phyloP scores from a whole-genome alignment of 1,140 invertebrate genomes.

The Nomia melanderi region DNA sequence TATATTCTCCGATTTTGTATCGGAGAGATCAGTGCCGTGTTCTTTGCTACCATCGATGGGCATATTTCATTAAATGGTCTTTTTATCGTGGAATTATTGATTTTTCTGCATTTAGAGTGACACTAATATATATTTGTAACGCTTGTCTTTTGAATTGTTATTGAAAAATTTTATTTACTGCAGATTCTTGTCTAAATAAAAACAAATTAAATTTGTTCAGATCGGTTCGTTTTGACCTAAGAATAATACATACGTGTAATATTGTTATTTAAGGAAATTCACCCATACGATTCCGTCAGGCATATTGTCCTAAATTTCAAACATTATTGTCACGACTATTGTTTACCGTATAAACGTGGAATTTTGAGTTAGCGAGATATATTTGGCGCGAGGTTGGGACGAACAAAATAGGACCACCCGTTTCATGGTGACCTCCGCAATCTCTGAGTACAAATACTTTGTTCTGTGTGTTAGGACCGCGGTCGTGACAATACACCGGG shows the following conservation, averaged over 20 bases:
- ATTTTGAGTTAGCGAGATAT: slow-evolving; percentile 14
- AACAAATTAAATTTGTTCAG: no score
- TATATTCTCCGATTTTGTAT: slow-evolving; percentile 58
- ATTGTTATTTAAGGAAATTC: no score
- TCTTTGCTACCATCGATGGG: neutral
- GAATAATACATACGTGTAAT: no score
- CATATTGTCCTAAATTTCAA: neutral
- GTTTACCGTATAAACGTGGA: slow-evolving; percentile 6
- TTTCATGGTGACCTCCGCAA: slow-evolving; percentile 27
- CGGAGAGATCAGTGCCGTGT: slow-evolving; percentile 45
- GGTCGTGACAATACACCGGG: slow-evolving; percentile 7
- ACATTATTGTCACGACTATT: neutral
- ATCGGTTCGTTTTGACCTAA: no score
- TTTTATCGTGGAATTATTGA: neutral
- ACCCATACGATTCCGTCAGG: no score
- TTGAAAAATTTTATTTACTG: no score
- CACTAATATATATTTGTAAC: no score
- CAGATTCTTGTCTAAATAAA: no score
- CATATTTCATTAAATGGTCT: neutral
- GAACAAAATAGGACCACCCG: slow-evolving; percentile 25
- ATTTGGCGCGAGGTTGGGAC: slow-evolving; percentile 42
- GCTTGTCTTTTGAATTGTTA: no score
- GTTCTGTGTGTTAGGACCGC: slow-evolving; percentile 17
- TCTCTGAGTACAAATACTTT: slow-evolving; percentile 44
- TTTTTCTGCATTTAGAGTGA: no score